Base-by-base conservation (phyloP, 2,113 vertebrate genomes). In the Gorilla gorilla region DNA sequence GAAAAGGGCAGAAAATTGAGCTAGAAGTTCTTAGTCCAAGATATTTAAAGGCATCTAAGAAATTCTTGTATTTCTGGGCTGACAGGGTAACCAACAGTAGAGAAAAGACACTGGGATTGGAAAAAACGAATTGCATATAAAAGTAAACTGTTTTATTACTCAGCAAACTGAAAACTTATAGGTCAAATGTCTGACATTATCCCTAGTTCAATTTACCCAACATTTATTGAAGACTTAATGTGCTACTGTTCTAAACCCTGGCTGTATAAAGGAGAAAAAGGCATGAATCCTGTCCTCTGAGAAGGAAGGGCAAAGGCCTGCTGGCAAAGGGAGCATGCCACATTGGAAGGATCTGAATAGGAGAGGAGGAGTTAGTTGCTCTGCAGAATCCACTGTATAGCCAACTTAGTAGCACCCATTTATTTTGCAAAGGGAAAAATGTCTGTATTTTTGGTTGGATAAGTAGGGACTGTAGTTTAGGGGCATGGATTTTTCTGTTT, bases 391-490 rank as follows among this genome's bases (percentile, higher is more conserved):
- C 23, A 25, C 82, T 96, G 2, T 72, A 3, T 18, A 66, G 93
- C 50, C 48, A 84, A 40, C 32, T 84, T 68, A 78, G 43, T n/a
- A 61, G 40, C 13, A 50, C 72, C 38, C 12, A 2, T 91, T 83
- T 91, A 88, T 91, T 95, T 93, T 93, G 35, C 70, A 91, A 73
- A 84, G 82, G 50, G 48, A 50, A 84, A 61, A 55, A 14, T 45
- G 13, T 61, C 48, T 92, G 27, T 82, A 50, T 45, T 72, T 95
- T 76, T 82, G 81, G 30, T 30, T 78, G 16, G 27, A 20, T 75
- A 87, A n/a, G 38, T 13, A 91, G 38, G 27, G 27, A 7, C 20
- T 94, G 0, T 59, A 27, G 43, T 75, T 80, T 89, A 27, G 45
- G 72, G 32, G 7, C n/a, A 52, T 7, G 40, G 8, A 73, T 27